These are phyloP conservation scores for Limnothrissa miodon DNA, from an alignment of 2,113 vertebrate species.

Conservation along the genomic window DNA sequence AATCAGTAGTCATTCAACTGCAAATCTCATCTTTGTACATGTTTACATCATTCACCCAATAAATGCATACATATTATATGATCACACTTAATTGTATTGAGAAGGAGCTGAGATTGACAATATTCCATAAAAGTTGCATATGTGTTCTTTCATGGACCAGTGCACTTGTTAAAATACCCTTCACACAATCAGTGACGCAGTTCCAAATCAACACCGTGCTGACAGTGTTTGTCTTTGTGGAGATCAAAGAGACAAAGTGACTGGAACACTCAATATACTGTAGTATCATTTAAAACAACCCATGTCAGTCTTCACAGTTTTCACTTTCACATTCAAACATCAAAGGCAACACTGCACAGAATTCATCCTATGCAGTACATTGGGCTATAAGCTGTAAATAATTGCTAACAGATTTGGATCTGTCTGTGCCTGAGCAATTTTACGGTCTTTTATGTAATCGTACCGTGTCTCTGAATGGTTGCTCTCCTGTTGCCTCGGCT, in stretches of 20 bases:
- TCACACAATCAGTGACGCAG: neutral
- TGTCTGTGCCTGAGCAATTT: neutral
- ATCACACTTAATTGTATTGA: neutral
- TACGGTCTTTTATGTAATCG: neutral
- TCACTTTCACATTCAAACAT: neutral
- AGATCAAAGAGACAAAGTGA: neutral
- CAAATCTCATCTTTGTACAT: neutral
- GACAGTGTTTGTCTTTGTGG: neutral
- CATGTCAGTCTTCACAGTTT: neutral
- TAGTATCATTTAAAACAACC: neutral
- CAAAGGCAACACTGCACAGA: neutral
- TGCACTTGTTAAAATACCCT: neutral
- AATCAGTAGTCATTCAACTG: neutral
- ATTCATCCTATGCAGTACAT: neutral
- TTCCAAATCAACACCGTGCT: no score
- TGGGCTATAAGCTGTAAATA: neutral
- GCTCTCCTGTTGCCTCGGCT: neutral
- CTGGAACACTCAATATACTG: neutral
- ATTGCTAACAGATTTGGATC: neutral
- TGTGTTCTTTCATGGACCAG: neutral
- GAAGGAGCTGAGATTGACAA: neutral
- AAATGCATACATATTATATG: no score
- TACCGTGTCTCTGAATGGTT: neutral
- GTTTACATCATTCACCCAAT: no score
- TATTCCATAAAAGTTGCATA: neutral